Base-by-base conservation (phyloP, 1,140 invertebrate genomes). In the Platorchestia sp. region DNA sequence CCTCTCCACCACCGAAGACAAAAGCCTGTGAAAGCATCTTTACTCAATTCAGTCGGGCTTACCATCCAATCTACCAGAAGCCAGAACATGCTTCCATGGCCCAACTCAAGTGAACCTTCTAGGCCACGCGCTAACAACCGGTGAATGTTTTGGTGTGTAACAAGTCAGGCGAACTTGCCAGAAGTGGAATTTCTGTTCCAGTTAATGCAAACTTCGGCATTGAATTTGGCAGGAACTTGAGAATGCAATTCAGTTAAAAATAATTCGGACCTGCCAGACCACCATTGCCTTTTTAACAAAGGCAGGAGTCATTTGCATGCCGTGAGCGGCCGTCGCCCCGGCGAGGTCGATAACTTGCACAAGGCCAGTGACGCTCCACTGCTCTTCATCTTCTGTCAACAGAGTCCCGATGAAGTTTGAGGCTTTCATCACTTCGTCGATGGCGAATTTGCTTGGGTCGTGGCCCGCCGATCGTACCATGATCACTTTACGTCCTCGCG, bases 271-370 rank as follows among this genome's bases (percentile, higher is more conserved):
- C 95, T 96, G 96, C 95, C 95, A 95, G 6, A 96, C 59, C 5
- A 90, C 95, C 87, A 96, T 95, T 86, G 96, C 96, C 89, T 97
- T 97, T 95, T 97, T 97, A 41, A 97, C 95, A 75, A 97, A 96
- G 1, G 96, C 95, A 16, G 97, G 97, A 0, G 97, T 97, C 59
- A 97, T 95, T 95, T 97, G 97, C 86, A 96, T 95, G 41, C 97
- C 95, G 90, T 97, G 97, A 93, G 96, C 96, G 42, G 97, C 95
- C 45, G 96, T 96, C 89, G 97, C 96, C 45, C 96, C 96, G 41
- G 96, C 96, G 22, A 97, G 96, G 96, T 97, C 97, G 87, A 97
- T 97, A 95, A 97, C 96, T 95, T 97, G 97, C 96, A 97, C 96
- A 86, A 97, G 96, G 22, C 97, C 97, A 51, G 97, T 95, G 95